These are phyloP conservation scores for Egretta garzetta DNA, from an alignment of 2,113 vertebrate genomes.

Conservation along the genomic window DNA sequence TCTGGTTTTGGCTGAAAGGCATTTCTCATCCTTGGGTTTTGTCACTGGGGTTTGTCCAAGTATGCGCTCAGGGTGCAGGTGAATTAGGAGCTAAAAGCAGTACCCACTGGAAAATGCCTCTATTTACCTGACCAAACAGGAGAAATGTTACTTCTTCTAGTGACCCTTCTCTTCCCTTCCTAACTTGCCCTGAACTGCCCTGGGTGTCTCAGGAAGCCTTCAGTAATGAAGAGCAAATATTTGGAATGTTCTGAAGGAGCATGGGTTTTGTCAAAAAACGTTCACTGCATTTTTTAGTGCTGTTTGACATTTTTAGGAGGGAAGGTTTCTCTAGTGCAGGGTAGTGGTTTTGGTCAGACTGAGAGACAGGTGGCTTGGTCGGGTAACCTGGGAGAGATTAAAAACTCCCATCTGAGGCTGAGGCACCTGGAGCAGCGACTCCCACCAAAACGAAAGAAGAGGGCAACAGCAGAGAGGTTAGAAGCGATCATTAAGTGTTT, in stretches of 20 bases:
- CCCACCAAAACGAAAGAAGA: not conserved
- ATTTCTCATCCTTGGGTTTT: constrained; percentile 1
- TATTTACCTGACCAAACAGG: not conserved
- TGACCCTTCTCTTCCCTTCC: not conserved
- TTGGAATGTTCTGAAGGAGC: not conserved
- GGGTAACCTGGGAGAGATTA: not conserved
- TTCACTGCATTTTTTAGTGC: not conserved
- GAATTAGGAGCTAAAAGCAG: not conserved
- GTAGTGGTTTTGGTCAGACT: not conserved
- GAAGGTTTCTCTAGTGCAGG: not conserved
- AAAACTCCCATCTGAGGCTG: not conserved
- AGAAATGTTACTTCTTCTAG: not conserved
- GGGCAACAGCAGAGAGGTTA: not conserved
- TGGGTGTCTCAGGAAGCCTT: not conserved
- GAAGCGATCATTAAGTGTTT: not conserved
- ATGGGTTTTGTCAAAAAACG: fast-evolving
- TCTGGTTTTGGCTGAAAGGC: constrained; percentile 23
- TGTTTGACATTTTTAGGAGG: not conserved
- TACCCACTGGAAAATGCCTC: not conserved
- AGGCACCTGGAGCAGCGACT: not conserved
- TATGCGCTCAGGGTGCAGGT: not conserved
- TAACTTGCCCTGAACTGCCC: not conserved
- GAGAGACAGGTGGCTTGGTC: not conserved
- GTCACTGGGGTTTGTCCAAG: not conserved
- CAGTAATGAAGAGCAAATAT: not conserved